Evolutionary conservation across 2,888 invertebrate species (phyloP).

Genomic region (Clistopyga incitator): DNA sequence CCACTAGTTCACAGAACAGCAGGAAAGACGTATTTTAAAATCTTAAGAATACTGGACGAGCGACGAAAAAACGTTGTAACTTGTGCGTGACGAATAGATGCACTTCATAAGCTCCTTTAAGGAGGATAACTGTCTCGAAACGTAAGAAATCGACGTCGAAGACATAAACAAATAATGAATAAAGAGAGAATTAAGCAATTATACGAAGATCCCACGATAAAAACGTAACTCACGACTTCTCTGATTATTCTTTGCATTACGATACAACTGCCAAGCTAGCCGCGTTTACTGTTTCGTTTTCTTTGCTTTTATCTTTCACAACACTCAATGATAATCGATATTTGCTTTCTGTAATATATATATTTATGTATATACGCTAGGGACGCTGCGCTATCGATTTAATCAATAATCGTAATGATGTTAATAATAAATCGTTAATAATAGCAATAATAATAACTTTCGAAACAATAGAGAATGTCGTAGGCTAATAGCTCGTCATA

Average conservation of each 20-base stretch:
- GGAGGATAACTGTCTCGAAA: conserved; percentile 26
- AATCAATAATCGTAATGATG: conserved; percentile 34
- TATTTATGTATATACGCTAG: conserved; percentile 64
- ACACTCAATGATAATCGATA: conserved; percentile 71
- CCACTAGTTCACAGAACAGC: conserved; percentile 3
- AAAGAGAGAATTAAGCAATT: conserved; percentile 19
- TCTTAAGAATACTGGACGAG: conserved; percentile 70
- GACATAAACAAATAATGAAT: conserved; percentile 16
- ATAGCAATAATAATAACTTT: conserved; percentile 56
- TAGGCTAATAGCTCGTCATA: conserved; percentile 69
- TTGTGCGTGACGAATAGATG: conserved; percentile 61
- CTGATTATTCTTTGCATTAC: conserved; percentile 58
- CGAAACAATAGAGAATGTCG: conserved; percentile 65
- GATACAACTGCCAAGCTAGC: conserved; percentile 67
- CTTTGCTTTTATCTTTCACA: conserved; percentile 57
- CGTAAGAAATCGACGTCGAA: conserved; percentile 11
- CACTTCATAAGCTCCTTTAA: conserved; percentile 28
- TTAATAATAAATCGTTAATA: conserved; percentile 25
- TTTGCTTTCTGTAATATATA: conserved; percentile 63
- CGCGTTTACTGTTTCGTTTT: conserved; percentile 45
- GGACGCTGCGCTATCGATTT: conserved; percentile 40
- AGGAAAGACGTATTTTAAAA: conserved; percentile 38
- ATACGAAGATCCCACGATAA: conserved; percentile 29
- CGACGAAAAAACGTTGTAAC: conserved; percentile 35
- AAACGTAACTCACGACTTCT: conserved; percentile 21